Evolutionary conservation across 2,888 invertebrate genomes (phyloP), one percentile per base, ranked within the genome.

Genomic region (Apamea epomidion): DNA sequence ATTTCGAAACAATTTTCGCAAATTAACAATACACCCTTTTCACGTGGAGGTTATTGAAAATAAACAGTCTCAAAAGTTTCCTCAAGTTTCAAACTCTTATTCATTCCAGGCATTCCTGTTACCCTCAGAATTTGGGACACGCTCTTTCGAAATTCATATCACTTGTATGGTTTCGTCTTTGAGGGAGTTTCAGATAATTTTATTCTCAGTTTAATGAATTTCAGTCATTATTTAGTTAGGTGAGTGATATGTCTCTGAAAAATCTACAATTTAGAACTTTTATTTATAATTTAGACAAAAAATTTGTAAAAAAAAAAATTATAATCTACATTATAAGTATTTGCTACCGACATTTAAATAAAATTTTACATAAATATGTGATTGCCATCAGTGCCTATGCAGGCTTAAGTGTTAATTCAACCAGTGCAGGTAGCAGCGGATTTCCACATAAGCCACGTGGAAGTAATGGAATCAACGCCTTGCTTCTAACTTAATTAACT

Each of bases 401-500:
- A 48, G 58, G 10, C 7, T 54, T 54, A 21, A 42, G 10, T 16
- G 78, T 74, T 74, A 74, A 84, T 76, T 72, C 21, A 58, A 79
- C 18, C 14, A 77, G 45, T 25, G 73, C 65, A 54, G 21, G 25
- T 65, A 37, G 7, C n/a, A 48, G 51, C 18, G 29, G 62, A 75
- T 79, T 77, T 62, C 58, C 64, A 58, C 37, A 10, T 48, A 65
- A 76, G 60, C 58, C 68, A 12, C 45, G 25, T 76, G 48, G 65
- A 62, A 62, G 68, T 76, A 65, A 78, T 80, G 2, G 5, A 74
- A 78, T 86, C 32, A 77, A 37, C 16, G 32, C 60, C 65, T 64
- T 14, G 64, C 37, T 64, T 6, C n/a, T 62, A 76, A 76, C 42
- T 78, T 45, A 72, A 74, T 81, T 74, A 64, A 14, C n/a, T 32